phyloP scores from a whole-genome alignment of 1,140 invertebrate genomes.

The Panagrolaimus sp. region DNA sequence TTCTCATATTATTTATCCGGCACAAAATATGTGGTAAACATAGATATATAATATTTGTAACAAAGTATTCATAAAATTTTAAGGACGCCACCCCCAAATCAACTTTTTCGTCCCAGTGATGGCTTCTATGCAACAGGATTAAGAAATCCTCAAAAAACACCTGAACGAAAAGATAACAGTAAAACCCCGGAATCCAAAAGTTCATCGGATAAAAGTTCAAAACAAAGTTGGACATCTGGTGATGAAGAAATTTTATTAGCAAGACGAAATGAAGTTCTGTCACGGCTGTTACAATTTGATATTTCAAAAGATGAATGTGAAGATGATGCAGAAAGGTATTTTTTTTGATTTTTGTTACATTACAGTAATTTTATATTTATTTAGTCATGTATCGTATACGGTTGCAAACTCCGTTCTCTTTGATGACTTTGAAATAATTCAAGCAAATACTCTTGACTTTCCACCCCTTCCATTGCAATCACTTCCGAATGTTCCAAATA shows the following conservation, averaged over 20 bases:
- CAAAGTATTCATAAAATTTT: no score
- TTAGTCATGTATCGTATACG: slow-evolving; percentile 57
- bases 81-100: no score
- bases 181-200: background rate
- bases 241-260: slow-evolving; percentile 8
- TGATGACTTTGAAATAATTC: slow-evolving; percentile 25
- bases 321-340: slow-evolving; percentile 12
- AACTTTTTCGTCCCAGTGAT: no score
- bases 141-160: background rate
- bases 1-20: background rate
- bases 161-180: background rate
- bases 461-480: slow-evolving; percentile 1
- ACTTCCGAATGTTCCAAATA: background rate
- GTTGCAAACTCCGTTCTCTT: slow-evolving; percentile 53
- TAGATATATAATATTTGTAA: background rate
- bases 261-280: slow-evolving; percentile 13
- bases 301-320: slow-evolving; percentile 9
- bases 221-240: background rate
- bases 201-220: background rate
- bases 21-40: slow-evolving; percentile 7
- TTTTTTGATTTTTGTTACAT: background rate
- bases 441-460: slow-evolving; percentile 5
- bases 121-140: no score
- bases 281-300: background rate
- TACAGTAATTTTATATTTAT: slow-evolving; percentile 12